Conservation (phyloP, 2,888 invertebrate species). For the Automeris io region DNA sequence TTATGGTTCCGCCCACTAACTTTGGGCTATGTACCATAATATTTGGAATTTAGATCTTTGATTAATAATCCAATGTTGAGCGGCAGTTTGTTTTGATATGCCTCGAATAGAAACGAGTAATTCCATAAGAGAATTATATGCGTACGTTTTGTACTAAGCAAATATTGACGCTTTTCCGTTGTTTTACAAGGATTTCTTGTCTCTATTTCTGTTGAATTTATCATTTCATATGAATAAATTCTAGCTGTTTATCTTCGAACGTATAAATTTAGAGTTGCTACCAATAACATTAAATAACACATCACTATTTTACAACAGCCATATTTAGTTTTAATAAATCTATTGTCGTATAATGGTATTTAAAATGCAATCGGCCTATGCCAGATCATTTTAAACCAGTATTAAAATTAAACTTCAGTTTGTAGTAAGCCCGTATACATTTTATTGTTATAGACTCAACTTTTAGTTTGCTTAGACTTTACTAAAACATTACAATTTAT, state of each 20-base stretch:
- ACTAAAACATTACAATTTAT: too few relatives aligned
- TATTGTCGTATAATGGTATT: too few relatives aligned
- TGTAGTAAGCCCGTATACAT: too few relatives aligned
- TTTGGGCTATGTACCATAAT: conserved; percentile 10
- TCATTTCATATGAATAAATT: conserved; percentile 10
- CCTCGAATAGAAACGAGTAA: conserved; percentile 36
- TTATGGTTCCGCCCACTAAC: background rate
- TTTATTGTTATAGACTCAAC: too few relatives aligned
- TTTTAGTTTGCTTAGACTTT: too few relatives aligned
- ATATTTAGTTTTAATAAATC: too few relatives aligned
- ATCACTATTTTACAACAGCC: too few relatives aligned
- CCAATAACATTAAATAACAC: too few relatives aligned
- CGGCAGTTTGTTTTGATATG: conserved; percentile 40
- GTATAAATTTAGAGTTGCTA: too few relatives aligned
- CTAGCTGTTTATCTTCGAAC: background rate
- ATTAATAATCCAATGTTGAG: conserved; percentile 38
- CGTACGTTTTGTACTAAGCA: conserved; percentile 25
- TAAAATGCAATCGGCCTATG: too few relatives aligned
- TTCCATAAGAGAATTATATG: conserved; percentile 25
- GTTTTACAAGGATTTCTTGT: conserved; percentile 7
- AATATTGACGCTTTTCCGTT: conserved; percentile 14
- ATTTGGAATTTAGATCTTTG: conserved; percentile 12
- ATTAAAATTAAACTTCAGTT: too few relatives aligned
- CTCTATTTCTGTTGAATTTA: conserved; percentile 12
- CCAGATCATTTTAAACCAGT: too few relatives aligned